Evolutionary conservation across 2,113 vertebrate species (phyloP), one percentile per base, ranked within the genome.

Genomic region (Passer montanus): DNA sequence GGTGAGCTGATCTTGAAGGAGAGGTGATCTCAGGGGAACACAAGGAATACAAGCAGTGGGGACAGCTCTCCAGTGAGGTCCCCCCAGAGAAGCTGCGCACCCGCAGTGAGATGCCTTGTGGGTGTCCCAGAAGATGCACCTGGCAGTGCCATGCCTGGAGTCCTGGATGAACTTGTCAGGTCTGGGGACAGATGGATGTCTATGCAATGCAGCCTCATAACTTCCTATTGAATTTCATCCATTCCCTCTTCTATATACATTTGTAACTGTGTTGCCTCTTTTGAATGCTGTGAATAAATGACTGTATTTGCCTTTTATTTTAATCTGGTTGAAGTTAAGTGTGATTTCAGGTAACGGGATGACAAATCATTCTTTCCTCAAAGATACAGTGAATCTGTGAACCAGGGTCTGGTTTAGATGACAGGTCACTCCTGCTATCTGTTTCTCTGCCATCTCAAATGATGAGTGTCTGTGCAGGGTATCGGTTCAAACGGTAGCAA

Each of bases 401-500:
- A 82, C 0, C 0, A 83, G 88, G 50, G 56, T 41, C 68, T 92
- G 94, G 94, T 84, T 93, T 95, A 50, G 68, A 81, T 97, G 91
- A 91, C 93, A 93, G 80, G 80, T 93, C 68, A 81, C 39, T 78
- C 60, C 86, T 56, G 60, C 69, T 97, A 97, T 97, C 96, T 81
- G 94, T 93, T 96, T 90, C 96, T 55, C 63, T 93, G 26, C 86
- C 96, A 84, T 96, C 95, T 97, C 95, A 94, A 86, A 84, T 94
- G 89, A 67, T 87, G 73, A 37, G 33, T 73, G 58, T 72, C 47
- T 0, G 23, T 84, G 80, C n/a, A 64, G 33, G 33, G 80, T 89
- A 87, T 92, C 22, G 0, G 89, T 89, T 97, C 94, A 93, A 87
- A 94, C 63, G 0, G 80, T 0, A 2, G 72, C 3, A 1, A 76